These are phyloP conservation scores for Aphodius granarius DNA, from an alignment of 2,888 invertebrate genomes.

Conservation along the genomic window DNA sequence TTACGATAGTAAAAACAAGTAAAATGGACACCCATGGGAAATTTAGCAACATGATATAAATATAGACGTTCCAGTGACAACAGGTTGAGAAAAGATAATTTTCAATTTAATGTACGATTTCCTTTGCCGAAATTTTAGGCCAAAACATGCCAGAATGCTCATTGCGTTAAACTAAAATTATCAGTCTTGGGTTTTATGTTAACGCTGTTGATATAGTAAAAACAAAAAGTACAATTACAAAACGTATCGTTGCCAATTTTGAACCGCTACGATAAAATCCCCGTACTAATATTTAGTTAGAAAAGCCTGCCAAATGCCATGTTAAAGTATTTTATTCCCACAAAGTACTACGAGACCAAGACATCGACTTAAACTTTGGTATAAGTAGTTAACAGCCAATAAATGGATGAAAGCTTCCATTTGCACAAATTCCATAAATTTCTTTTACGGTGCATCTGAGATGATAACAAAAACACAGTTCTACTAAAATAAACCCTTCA, in stretches of 20 bases:
- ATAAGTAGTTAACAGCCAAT: not conserved
- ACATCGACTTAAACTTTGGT: not conserved
- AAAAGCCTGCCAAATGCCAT: too few species aligned
- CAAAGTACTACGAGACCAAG: not conserved
- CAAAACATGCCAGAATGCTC: not conserved
- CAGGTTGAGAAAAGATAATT: not conserved
- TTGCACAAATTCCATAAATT: not conserved
- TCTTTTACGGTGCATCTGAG: not conserved
- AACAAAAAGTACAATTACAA: not conserved
- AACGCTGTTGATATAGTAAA: not conserved
- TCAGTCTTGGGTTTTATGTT: not conserved
- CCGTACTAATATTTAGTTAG: not conserved
- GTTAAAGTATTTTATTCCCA: not conserved
- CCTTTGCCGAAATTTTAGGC: not conserved
- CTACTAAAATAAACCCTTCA: too few species aligned
- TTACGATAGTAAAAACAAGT: not conserved
- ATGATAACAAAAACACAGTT: too few species aligned
- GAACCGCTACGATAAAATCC: not conserved
- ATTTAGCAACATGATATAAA: not conserved
- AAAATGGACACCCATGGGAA: not conserved
- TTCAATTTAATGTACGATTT: not conserved
- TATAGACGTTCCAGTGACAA: not conserved
- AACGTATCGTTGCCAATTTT: not conserved
- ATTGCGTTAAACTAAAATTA: not conserved
- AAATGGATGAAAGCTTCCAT: not conserved